Evolutionary conservation across 2,797 vertebrate species (phyloP), one percentile per base, ranked within the genome.

Genomic region (Mus minutoides): DNA sequence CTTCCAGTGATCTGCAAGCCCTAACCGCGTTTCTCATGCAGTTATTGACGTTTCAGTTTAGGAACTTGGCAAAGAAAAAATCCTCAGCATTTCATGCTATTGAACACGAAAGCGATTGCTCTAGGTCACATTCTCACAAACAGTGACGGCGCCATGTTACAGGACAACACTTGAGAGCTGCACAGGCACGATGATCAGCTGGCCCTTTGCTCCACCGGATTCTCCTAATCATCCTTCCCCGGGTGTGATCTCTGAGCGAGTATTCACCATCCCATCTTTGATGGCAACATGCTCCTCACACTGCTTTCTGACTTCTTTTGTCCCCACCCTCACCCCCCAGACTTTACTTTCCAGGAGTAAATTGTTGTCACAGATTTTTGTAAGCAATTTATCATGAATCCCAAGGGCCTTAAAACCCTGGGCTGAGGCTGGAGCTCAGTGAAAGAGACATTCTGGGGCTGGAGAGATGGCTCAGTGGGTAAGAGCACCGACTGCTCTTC

Each of bases 21-120:
- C 87, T 58, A 75, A 83, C 19, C 75, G 89, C 37, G 77, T 62
- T 95, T 91, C 62, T 83, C 78, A 46, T 12, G 34, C 43, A 88
- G 87, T 87, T 92, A 88, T 49, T 73, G 97, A 90, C 94, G 71
- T 92, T 91, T 93, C 88, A 78, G 88, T 87, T 94, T 87, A 95
- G 82, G 76, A 94, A 91, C 31, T 2, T 79, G 79, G 86, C 29
- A 26, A 75, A 91, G 93, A 86, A 77, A 88, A 93, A 96, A 82
- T 75, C 62, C 69, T 79, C 43, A 83, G 92, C 60, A 85, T 90
- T 97, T 92, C 79, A 76, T 83, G 77, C 84, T 83, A 92, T 40
- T 94, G 91, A 95, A 94, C 62, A 87, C 26, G 69, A 95, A 91
- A 69, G 43, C 67, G 69, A 90, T 79, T 49, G 69, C 52, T 79